Percentiles rank a stretch among this genome's conserved stretches.
Evolutionary conservation across 2,888 invertebrate species (phyloP).

Genomic region (Callosobruchus maculatus): DNA sequence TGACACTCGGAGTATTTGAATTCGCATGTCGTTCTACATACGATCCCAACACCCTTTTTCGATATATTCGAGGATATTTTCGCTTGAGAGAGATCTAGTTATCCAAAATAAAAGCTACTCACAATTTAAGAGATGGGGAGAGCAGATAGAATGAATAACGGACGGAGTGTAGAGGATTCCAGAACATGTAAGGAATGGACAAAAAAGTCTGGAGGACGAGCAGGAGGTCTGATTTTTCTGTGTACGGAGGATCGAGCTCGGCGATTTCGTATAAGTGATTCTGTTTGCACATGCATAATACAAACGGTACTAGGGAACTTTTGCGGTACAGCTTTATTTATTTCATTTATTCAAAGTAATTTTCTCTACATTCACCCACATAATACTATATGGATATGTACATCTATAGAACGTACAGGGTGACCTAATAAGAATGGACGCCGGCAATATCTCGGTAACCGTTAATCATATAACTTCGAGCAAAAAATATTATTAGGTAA

Average conservation of each 20-base stretch:
- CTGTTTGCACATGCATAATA: no score
- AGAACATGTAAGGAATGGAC: neutral
- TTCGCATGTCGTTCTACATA: conserved; percentile 39
- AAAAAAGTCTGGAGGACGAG: neutral
- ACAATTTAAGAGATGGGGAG: neutral
- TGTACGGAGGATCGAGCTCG: neutral
- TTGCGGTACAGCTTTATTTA: no score
- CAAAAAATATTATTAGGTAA: no score
- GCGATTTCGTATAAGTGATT: neutral
- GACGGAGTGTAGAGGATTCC: neutral
- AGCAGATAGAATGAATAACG: neutral
- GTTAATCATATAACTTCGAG: no score
- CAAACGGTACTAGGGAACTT: no score
- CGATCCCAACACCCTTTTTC: conserved; percentile 3
- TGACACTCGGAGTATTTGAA: conserved; percentile 46
- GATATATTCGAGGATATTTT: neutral
- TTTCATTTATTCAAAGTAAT: no score
- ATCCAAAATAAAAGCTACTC: neutral
- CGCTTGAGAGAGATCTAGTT: neutral
- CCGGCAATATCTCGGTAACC: no score
- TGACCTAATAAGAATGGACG: no score
- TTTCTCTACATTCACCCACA: no score
- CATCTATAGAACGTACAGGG: no score
- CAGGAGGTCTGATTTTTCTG: neutral
- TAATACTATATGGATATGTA: no score